phyloP scores from a whole-genome alignment of 2,797 vertebrate genomes.

The Aythya fuligula region DNA sequence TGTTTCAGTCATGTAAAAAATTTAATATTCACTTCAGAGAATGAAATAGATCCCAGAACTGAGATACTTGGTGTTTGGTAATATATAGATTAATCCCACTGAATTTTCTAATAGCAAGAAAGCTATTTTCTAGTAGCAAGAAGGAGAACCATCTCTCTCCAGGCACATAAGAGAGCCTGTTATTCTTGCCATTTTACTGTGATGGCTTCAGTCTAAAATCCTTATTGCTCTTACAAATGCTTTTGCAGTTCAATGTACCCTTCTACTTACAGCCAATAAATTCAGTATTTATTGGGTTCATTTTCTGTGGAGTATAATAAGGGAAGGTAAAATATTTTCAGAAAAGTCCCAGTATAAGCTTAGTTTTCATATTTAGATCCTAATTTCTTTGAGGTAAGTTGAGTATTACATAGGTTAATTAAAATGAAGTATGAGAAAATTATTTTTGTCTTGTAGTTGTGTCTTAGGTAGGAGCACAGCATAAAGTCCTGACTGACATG shows the following conservation, averaged over 20 bases:
- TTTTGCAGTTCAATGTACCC: neutral
- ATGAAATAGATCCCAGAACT: neutral
- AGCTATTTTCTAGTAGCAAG: neutral
- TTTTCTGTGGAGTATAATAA: neutral
- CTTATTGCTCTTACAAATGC: neutral
- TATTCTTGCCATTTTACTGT: neutral
- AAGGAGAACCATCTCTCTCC: fast-evolving
- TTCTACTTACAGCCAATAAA: neutral
- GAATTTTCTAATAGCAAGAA: neutral
- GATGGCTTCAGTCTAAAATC: neutral
- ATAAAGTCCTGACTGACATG: no score
- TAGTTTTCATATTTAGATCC: neutral
- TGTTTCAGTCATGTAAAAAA: neutral
- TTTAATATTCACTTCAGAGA: neutral
- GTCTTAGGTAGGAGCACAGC: neutral
- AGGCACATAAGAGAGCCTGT: neutral
- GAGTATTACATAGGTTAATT: no score
- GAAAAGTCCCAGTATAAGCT: neutral
- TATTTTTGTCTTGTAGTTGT: neutral
- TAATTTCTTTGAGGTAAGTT: neutral
- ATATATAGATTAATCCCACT: neutral
- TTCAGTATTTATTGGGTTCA: slow-evolving; percentile 31
- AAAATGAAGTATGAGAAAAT: neutral
- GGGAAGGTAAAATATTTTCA: neutral
- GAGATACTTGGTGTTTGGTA: neutral